Evolutionary conservation across 2,113 vertebrate genomes (phyloP).

Genomic region (Equus przewalskii): DNA sequence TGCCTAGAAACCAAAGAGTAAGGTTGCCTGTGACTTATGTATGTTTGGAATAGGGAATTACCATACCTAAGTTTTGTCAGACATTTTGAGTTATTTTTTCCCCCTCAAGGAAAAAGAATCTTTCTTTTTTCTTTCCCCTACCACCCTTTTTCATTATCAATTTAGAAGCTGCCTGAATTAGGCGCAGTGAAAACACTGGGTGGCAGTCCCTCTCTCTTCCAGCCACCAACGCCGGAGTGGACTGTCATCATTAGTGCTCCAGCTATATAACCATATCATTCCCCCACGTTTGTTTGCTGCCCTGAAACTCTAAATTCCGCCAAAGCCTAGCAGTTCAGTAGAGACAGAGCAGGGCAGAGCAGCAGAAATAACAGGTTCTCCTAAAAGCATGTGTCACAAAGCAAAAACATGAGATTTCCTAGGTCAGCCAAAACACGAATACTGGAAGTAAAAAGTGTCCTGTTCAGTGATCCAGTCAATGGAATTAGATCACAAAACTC

Average conservation of each 20-base stretch:
- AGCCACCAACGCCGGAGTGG: background rate
- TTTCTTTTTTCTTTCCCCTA: background rate
- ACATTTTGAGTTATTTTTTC: conserved; percentile 40
- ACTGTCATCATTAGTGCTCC: background rate
- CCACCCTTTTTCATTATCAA: fast-evolving
- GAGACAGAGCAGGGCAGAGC: background rate
- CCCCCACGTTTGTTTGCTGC: background rate
- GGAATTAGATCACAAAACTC: conserved; percentile 57
- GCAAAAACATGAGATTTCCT: conserved; percentile 36
- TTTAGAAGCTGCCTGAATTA: background rate
- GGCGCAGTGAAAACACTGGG: conserved; percentile 7
- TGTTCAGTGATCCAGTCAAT: background rate
- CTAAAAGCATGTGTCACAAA: conserved; percentile 35
- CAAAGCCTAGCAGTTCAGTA: background rate
- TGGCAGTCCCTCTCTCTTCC: conserved; percentile 35
- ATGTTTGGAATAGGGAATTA: conserved; percentile 75
- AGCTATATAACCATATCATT: background rate
- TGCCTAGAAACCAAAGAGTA: conserved; percentile 70
- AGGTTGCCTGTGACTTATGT: conserved; percentile 55
- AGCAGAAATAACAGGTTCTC: conserved; percentile 54
- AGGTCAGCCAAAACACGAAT: background rate
- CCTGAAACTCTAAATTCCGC: background rate
- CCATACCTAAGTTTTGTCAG: conserved; percentile 27
- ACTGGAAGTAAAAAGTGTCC: conserved; percentile 30
- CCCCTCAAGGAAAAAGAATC: background rate